These are phyloP conservation scores for Drosophila birchii DNA, from an alignment of 2,888 invertebrate genomes.

Conservation along the genomic window DNA sequence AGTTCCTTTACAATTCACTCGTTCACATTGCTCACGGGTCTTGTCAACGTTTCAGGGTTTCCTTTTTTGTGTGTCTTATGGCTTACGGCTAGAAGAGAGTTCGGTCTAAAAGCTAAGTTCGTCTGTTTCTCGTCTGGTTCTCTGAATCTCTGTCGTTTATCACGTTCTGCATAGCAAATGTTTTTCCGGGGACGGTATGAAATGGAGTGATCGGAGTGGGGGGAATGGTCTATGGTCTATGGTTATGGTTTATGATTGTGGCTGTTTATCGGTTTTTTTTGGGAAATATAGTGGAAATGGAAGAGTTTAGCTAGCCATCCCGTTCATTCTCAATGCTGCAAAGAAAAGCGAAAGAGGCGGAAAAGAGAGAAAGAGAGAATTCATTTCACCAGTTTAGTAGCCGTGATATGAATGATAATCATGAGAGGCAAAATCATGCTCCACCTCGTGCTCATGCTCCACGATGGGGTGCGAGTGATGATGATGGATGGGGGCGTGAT, in stretches of 20 bases:
- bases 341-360: constrained; percentile 71
- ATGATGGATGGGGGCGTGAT: constrained; percentile 74
- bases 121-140: constrained; percentile 60
- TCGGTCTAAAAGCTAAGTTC: constrained; percentile 63
- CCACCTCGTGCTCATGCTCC: constrained; percentile 84
- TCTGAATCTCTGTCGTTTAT: constrained; percentile 77
- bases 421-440: constrained; percentile 82
- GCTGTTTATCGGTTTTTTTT: constrained; percentile 21
- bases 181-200: constrained; percentile 28
- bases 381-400: constrained; percentile 68
- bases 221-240: constrained; percentile 6
- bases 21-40: constrained; percentile 55
- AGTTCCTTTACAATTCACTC: constrained; percentile 56
- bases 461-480: constrained; percentile 68
- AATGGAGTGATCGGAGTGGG: constrained; percentile 15
- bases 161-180: constrained; percentile 73
- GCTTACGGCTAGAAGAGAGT: constrained; percentile 53
- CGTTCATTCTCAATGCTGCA: constrained; percentile 74
- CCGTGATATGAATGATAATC: constrained; percentile 74
- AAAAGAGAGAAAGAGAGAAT: constrained; percentile 49
- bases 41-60: constrained; percentile 60
- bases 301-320: constrained; percentile 50
- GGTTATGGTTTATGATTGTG: neutral
- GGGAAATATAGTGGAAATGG: constrained; percentile 25
- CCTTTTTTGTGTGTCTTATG: constrained; percentile 41